Evolutionary conservation across 2,113 vertebrate genomes (phyloP).

Genomic region (Scomber japonicus): DNA sequence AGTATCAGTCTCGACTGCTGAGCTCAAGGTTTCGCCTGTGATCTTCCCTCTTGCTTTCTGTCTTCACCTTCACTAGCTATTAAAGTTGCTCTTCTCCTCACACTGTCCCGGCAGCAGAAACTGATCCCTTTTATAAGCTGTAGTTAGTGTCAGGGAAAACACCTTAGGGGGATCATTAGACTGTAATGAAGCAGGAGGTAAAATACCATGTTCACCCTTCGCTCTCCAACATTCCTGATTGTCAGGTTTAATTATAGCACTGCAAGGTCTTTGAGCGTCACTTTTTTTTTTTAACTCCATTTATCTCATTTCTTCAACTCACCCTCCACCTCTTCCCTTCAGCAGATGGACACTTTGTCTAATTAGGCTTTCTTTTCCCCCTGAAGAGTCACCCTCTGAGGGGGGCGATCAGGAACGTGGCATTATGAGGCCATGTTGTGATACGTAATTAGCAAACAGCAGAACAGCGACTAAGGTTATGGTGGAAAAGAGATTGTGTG

Average conservation of each 20-base stretch:
- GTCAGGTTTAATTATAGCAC: constrained; percentile 79
- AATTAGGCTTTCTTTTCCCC: constrained; percentile 58
- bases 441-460: constrained; percentile 67
- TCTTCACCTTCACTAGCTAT: constrained; percentile 54
- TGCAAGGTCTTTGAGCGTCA: constrained; percentile 34
- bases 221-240: constrained; percentile 76
- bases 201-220: constrained; percentile 74
- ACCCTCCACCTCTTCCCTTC: constrained; percentile 38
- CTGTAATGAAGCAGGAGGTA: constrained; percentile 78
- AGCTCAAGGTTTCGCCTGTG: constrained; percentile 45
- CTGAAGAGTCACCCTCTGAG: constrained; percentile 38
- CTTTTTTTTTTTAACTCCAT: constrained; percentile 34
- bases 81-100: constrained; percentile 49
- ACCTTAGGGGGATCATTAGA: constrained; percentile 77
- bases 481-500: constrained; percentile 34
- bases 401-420: constrained; percentile 36
- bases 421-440: constrained; percentile 52
- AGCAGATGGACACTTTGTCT: constrained; percentile 65
- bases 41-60: constrained; percentile 49
- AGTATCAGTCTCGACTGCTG: constrained; percentile 42
- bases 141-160: constrained; percentile 74
- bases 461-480: constrained; percentile 41
- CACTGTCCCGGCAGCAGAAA: constrained; percentile 57
- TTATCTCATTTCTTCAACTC: constrained; percentile 58
- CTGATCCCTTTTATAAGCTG: constrained; percentile 74